These are phyloP conservation scores for Physella acuta DNA, from an alignment of 1,140 invertebrate genomes.

Conservation along the genomic window DNA sequence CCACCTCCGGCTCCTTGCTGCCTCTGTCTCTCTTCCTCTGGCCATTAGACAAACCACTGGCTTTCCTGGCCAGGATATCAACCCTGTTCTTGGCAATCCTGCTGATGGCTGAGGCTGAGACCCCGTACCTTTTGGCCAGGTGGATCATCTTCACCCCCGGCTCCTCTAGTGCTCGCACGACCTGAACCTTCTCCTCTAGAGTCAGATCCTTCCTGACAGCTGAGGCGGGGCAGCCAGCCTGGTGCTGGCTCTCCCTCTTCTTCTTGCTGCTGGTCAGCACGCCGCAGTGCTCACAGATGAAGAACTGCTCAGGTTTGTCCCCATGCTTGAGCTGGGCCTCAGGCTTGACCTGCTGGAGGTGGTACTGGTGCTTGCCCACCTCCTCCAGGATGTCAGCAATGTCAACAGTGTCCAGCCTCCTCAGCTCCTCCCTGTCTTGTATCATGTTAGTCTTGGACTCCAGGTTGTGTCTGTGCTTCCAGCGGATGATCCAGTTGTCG, in stretches of 20 bases:
- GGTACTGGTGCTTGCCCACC: not conserved
- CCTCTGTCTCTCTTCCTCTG: conserved; percentile 15
- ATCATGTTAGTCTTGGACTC: not conserved
- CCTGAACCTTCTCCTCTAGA: conserved; percentile 18
- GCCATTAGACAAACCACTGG: not conserved
- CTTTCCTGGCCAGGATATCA: conserved; percentile 17
- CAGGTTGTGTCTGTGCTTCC: conserved; percentile 23
- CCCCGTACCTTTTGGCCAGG: conserved; percentile 20
- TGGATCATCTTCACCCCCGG: conserved; percentile 21
- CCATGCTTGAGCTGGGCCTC: not conserved
- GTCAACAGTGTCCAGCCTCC: not conserved
- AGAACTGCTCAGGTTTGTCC: conserved; percentile 14
- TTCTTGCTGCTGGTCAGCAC: conserved; percentile 7
- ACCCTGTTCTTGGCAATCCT: conserved; percentile 18
- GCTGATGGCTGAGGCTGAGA: conserved; percentile 22
- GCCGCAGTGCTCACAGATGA: conserved; percentile 24
- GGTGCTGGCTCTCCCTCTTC: conserved; percentile 9
- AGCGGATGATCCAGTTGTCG: conserved; percentile 22
- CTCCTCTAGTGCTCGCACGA: conserved; percentile 13
- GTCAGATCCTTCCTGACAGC: conserved; percentile 18
- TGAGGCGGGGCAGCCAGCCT: conserved; percentile 11
- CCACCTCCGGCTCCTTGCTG: conserved; percentile 24
- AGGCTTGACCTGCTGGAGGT: not conserved
- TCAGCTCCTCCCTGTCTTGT: not conserved
- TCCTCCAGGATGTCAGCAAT: conserved; percentile 9